Percentiles rank a stretch among this genome's conserved stretches.
Evolutionary conservation across 2,113 vertebrate species (phyloP).

Genomic region (Eptesicus fuscus): DNA sequence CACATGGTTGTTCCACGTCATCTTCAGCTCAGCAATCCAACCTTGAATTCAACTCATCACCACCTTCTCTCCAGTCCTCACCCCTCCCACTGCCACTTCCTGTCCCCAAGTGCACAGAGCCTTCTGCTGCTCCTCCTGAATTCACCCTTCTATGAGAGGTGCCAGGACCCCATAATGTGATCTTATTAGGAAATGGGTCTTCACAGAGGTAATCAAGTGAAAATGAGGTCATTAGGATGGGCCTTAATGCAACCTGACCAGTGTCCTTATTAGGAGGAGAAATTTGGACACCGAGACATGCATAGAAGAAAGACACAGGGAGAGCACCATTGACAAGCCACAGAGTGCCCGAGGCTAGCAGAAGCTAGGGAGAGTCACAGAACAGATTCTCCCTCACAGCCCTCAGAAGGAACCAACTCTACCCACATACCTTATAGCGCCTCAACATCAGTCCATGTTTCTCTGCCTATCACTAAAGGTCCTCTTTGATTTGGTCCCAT

Average conservation of each 20-base stretch:
- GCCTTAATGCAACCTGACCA: neutral
- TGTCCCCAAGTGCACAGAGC: neutral
- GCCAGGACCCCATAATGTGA: neutral
- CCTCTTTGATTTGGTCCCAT: neutral
- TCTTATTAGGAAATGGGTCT: neutral
- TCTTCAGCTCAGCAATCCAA: neutral
- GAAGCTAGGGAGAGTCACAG: too few species aligned
- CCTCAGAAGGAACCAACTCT: neutral
- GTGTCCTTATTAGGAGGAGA: neutral
- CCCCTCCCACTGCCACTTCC: neutral
- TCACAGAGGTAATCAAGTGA: neutral
- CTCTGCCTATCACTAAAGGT: neutral
- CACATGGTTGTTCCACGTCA: neutral
- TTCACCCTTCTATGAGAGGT: neutral
- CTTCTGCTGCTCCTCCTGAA: neutral
- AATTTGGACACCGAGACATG: neutral
- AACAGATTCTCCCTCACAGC: neutral
- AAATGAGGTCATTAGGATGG: neutral
- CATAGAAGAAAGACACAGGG: neutral
- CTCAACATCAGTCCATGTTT: neutral
- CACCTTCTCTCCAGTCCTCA: neutral
- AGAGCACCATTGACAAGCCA: neutral
- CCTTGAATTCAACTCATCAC: neutral
- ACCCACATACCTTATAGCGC: rapidly evolving
- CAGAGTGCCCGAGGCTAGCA: neutral